These are phyloP conservation scores for Matsumyia berberina DNA, from an alignment of 2,888 invertebrate genomes.

Conservation along the genomic window DNA sequence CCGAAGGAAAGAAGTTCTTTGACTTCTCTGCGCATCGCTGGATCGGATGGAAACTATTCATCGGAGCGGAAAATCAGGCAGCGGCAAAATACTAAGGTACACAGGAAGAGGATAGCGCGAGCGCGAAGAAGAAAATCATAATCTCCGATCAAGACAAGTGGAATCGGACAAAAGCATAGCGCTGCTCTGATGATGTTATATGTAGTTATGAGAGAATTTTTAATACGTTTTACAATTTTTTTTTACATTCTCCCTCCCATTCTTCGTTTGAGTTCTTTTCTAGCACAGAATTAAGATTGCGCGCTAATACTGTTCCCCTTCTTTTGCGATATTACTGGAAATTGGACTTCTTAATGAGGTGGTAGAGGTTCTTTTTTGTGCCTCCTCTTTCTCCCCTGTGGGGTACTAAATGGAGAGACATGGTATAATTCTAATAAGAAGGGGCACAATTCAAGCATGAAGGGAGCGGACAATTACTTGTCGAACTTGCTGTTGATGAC, in stretches of 20 bases:
- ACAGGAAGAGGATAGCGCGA: slow-evolving; percentile 45
- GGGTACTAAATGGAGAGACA: slow-evolving; percentile 28
- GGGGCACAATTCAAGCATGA: slow-evolving; percentile 56
- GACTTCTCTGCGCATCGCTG: slow-evolving; percentile 75
- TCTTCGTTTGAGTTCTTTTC: slow-evolving; percentile 68
- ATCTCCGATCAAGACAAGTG: slow-evolving; percentile 75
- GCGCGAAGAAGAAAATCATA: slow-evolving; percentile 65
- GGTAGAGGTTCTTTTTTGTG: slow-evolving; percentile 49
- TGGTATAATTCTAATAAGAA: slow-evolving; percentile 30
- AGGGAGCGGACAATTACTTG: slow-evolving; percentile 45
- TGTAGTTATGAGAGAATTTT: slow-evolving; percentile 67
- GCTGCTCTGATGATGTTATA: slow-evolving; percentile 23
- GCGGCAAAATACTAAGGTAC: slow-evolving; percentile 56
- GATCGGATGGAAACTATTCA: slow-evolving; percentile 78
- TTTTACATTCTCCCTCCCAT: slow-evolving; percentile 22
- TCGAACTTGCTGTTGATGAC: slow-evolving; percentile 15
- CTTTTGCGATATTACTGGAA: slow-evolving; percentile 64
- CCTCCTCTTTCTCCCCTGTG: not conserved
- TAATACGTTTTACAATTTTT: slow-evolving; percentile 48
- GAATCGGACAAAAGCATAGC: slow-evolving; percentile 67
- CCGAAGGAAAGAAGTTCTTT: slow-evolving; percentile 71
- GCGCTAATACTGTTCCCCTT: slow-evolving; percentile 61
- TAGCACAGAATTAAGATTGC: slow-evolving; percentile 60
- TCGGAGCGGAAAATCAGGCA: slow-evolving; percentile 83
- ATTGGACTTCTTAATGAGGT: slow-evolving; percentile 76